Conservation (phyloP, 2,797 vertebrate genomes). For the Podargus strigoides region DNA sequence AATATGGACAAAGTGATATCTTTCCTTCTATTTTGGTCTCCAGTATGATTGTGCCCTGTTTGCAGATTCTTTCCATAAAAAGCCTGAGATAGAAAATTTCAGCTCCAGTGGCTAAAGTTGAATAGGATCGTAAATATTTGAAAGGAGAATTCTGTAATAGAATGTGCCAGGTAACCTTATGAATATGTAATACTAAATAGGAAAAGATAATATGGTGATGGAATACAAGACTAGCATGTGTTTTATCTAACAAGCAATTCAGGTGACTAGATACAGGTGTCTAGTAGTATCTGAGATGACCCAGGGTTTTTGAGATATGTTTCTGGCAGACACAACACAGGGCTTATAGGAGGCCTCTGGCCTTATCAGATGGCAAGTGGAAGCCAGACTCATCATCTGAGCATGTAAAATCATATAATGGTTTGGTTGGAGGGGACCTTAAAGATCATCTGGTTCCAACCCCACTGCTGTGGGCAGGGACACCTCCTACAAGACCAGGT, state of each 20-base stretch:
- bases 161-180: background rate
- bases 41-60: background rate
- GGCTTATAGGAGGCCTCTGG: background rate
- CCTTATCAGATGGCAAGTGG: background rate
- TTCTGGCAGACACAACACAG: background rate
- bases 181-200: background rate
- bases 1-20: fast-evolving
- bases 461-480: too few species aligned
- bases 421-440: too few species aligned
- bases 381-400: background rate
- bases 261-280: background rate
- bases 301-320: background rate
- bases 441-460: too few species aligned
- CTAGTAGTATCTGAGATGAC: background rate
- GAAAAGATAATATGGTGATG: background rate
- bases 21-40: background rate
- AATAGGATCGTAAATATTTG: background rate
- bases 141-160: background rate
- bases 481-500: too few species aligned
- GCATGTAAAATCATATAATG: too few species aligned
- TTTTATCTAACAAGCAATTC: background rate
- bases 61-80: background rate
- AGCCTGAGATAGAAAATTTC: background rate
- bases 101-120: background rate
- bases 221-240: background rate